phyloP scores from a whole-genome alignment of 1,140 invertebrate species.

The Drosophila orena region DNA sequence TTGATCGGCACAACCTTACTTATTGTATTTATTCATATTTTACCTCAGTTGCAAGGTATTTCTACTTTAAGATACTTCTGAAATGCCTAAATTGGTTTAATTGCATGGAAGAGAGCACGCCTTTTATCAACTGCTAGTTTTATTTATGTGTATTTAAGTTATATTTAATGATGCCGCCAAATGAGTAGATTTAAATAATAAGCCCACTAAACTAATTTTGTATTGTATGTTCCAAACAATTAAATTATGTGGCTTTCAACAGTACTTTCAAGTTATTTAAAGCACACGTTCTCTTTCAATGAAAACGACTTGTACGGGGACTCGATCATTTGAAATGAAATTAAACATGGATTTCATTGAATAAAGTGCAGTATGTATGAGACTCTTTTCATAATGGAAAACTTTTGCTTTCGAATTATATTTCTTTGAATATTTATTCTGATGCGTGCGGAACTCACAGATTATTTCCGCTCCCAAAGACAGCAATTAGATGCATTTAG shows the following conservation, averaged over 20 bases:
- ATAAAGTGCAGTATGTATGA: conserved; percentile 38
- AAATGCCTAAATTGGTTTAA: too few species aligned
- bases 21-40: not conserved
- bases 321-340: not conserved
- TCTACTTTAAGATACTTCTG: not conserved
- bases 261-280: not conserved
- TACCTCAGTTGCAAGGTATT: not conserved
- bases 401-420: conserved; percentile 7
- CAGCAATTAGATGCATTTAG: conserved; percentile 45
- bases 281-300: not conserved
- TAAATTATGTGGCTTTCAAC: not conserved
- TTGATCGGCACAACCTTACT: not conserved
- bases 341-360: conserved; percentile 14
- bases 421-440: conserved; percentile 29
- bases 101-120: too few species aligned
- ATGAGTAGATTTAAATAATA: too few species aligned
- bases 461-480: conserved; percentile 37
- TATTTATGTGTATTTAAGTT: too few species aligned
- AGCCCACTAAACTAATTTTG: too few species aligned
- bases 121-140: too few species aligned
- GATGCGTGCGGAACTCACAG: conserved; percentile 14
- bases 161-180: too few species aligned
- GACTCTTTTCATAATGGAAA: conserved; percentile 28
- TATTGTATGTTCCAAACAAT: not conserved
- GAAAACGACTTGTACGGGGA: not conserved